These are phyloP conservation scores for Alcis repandata DNA, from an alignment of 2,888 invertebrate species.

Conservation along the genomic window DNA sequence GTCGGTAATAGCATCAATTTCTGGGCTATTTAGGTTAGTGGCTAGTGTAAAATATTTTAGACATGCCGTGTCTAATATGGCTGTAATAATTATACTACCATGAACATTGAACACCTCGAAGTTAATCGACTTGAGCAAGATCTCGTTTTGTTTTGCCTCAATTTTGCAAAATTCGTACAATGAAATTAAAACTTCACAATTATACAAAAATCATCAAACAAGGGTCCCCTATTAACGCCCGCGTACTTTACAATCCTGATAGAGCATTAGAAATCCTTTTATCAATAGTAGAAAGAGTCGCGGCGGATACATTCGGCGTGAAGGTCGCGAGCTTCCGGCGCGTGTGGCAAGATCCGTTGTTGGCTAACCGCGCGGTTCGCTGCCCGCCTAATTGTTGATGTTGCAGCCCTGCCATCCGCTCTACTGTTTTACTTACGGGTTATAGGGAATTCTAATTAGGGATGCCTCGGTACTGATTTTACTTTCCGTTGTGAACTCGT, in stretches of 20 bases:
- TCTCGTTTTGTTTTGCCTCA: background rate
- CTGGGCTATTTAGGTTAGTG: conserved; percentile 3
- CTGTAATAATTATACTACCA: background rate
- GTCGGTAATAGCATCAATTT: conserved; percentile 25
- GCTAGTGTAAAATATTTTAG: conserved; percentile 11
- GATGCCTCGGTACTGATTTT: conserved; percentile 46
- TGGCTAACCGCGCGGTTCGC: conserved; percentile 69
- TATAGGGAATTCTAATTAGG: conserved; percentile 56
- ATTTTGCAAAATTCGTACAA: background rate
- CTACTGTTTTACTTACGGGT: conserved; percentile 56
- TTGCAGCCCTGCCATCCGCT: conserved; percentile 64
- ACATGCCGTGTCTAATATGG: no score
- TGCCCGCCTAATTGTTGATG: conserved; percentile 71
- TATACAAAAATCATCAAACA: no score
- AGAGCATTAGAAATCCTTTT: conserved; percentile 59
- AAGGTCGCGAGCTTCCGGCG: conserved; percentile 79
- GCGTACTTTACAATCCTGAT: conserved; percentile 15
- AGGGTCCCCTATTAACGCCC: background rate
- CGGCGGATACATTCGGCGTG: conserved; percentile 63
- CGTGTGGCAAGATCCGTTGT: conserved; percentile 81
- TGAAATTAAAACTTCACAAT: background rate
- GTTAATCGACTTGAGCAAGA: background rate
- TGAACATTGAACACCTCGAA: background rate
- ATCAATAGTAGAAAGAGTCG: conserved; percentile 57
- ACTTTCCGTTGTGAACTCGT: background rate